phyloP scores from a whole-genome alignment of 2,797 vertebrate species.

The Graptemys geographica region DNA sequence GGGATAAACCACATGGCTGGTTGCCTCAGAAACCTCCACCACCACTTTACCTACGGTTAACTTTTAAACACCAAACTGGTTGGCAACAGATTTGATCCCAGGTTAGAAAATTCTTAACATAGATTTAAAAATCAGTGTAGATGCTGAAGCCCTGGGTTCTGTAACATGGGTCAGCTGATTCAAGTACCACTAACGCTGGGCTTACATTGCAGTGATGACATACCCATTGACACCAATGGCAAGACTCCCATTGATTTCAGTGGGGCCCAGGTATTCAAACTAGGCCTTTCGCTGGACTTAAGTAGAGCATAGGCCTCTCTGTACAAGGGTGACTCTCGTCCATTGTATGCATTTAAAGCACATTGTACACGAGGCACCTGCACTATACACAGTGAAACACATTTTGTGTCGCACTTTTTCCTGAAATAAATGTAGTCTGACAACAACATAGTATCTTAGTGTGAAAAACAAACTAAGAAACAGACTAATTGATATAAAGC shows the following conservation, averaged over 20 bases:
- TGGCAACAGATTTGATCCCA: neutral
- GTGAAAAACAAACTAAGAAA: neutral
- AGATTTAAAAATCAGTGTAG: neutral
- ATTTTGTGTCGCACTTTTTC: neutral
- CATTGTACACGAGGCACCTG: neutral
- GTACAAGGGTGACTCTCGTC: conserved; percentile 36
- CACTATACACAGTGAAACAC: neutral
- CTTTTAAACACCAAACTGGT: neutral
- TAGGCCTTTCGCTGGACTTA: conserved; percentile 15
- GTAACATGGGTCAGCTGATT: neutral
- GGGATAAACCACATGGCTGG: neutral
- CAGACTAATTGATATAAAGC: neutral
- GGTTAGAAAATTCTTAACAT: neutral
- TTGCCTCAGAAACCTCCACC: neutral
- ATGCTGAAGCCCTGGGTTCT: neutral
- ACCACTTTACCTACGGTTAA: neutral
- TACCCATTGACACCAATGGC: conserved; percentile 35
- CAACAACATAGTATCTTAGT: neutral
- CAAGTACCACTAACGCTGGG: neutral
- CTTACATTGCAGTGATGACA: neutral
- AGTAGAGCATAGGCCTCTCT: conserved; percentile 26
- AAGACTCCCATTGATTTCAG: conserved; percentile 46
- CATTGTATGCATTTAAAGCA: conserved; percentile 45
- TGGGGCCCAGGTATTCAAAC: conserved; percentile 50
- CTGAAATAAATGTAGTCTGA: neutral